Evolutionary conservation across 1,140 invertebrate genomes (phyloP).

Genomic region (Brachionus sp.): DNA sequence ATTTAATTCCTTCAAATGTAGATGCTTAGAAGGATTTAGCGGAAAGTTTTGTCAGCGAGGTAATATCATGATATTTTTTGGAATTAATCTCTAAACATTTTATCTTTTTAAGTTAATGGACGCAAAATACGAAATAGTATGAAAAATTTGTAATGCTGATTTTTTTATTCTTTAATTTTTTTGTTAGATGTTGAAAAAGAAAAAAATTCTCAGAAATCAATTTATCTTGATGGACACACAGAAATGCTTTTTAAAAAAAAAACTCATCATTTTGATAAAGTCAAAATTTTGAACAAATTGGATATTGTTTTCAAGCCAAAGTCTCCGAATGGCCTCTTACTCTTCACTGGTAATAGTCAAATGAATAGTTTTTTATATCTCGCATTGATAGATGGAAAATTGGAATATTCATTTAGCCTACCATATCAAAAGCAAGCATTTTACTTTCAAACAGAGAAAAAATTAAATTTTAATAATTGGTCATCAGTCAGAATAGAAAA

Average conservation of each 20-base stretch:
- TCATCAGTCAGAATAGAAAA: not conserved
- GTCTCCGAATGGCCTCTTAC: not conserved
- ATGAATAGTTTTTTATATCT: not conserved
- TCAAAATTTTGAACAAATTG: not conserved
- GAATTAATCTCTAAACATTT: not conserved
- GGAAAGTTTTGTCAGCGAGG: slow-evolving; percentile 18
- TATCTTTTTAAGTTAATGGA: not conserved
- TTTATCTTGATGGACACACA: slow-evolving; percentile 18
- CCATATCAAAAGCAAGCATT: slow-evolving; percentile 23
- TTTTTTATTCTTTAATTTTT: not conserved
- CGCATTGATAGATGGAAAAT: not conserved
- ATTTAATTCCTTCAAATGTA: slow-evolving; percentile 16
- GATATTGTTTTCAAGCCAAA: not conserved
- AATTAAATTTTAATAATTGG: not conserved
- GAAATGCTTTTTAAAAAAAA: not conserved
- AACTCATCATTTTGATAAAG: not conserved
- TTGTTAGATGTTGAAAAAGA: not conserved
- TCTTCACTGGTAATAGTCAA: slow-evolving; percentile 5
- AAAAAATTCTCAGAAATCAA: not conserved
- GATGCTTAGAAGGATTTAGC: not conserved
- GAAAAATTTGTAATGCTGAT: not conserved
- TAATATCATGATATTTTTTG: not conserved
- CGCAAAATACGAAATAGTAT: not conserved
- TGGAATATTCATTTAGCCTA: slow-evolving; percentile 18
- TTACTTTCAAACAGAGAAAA: not conserved